A percentile compares a stretch with the other conserved stretches of the same genome.
Conservation (phyloP, 1,140 invertebrate species). For the Luehdorfia chinensis region DNA sequence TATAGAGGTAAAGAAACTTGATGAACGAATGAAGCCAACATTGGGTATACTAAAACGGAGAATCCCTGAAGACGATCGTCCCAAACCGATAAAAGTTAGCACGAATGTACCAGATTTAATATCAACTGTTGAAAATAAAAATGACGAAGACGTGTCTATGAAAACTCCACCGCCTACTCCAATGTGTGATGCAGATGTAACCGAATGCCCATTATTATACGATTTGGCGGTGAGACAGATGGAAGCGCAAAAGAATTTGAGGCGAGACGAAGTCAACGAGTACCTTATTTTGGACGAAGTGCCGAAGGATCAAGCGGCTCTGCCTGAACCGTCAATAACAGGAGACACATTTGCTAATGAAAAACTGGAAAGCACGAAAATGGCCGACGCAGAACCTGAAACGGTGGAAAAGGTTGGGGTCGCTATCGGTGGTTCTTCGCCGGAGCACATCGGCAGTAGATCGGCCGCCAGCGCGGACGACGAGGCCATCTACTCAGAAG, state of each 20-base stretch:
- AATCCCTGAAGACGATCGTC: constrained; percentile 26
- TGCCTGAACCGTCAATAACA: constrained; percentile 48
- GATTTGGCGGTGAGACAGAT: constrained; percentile 31
- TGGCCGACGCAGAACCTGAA: background rate
- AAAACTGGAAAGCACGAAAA: constrained; percentile 3
- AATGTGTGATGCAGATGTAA: constrained; percentile 20
- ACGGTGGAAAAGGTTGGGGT: constrained; percentile 7
- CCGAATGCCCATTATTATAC: constrained; percentile 32
- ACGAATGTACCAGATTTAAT: constrained; percentile 45
- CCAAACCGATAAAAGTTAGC: constrained; percentile 35
- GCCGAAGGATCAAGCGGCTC: constrained; percentile 40
- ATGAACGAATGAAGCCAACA: constrained; percentile 58
- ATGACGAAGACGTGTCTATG: constrained; percentile 32
- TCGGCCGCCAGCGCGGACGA: constrained; percentile 82
- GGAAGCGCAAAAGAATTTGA: constrained; percentile 27
- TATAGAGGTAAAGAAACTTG: constrained; percentile 54
- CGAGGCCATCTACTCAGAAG: constrained; percentile 84
- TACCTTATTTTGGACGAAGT: constrained; percentile 59
- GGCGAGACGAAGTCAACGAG: constrained; percentile 48
- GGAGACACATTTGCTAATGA: constrained; percentile 33
- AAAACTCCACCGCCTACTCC: constrained; percentile 42
- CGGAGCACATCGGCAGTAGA: constrained; percentile 73
- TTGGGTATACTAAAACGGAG: constrained; percentile 63
- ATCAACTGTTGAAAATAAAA: constrained; percentile 24
- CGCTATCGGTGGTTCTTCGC: constrained; percentile 12